phyloP scores from a whole-genome alignment of 2,888 invertebrate genomes.

The Gandaritis pyraliata region DNA sequence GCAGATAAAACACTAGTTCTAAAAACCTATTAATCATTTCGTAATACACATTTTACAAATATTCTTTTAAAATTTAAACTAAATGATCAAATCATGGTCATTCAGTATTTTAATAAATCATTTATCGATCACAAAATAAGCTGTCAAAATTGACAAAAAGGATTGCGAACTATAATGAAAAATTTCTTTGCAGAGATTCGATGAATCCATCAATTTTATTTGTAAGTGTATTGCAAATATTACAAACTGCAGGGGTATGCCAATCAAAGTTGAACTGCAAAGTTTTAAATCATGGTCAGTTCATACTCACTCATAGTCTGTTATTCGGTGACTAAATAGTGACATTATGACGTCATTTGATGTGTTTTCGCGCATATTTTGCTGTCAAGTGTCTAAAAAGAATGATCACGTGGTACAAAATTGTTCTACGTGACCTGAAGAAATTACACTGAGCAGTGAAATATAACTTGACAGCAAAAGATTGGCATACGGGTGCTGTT shows the following conservation, averaged over 20 bases:
- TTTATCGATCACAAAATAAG: slow-evolving; percentile 55
- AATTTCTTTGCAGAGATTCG: slow-evolving; percentile 54
- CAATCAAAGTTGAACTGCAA: no score
- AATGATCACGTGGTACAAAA: no score
- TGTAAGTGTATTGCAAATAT: slow-evolving; percentile 45
- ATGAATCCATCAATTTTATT: slow-evolving; percentile 75
- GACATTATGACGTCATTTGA: no score
- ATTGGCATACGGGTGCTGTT: no score
- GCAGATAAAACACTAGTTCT: background rate
- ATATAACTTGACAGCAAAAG: no score
- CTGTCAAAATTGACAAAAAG: slow-evolving; percentile 73
- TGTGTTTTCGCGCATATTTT: no score
- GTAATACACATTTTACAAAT: slow-evolving; percentile 22
- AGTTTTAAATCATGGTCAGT: no score
- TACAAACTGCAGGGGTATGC: slow-evolving; percentile 6
- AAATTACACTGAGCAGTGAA: no score
- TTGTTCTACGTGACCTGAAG: no score
- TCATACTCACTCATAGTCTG: no score
- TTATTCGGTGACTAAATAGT: no score
- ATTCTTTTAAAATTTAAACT: slow-evolving; percentile 9
- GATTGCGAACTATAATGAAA: slow-evolving; percentile 58
- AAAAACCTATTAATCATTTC: slow-evolving; percentile 27
- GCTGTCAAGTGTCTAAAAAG: no score
- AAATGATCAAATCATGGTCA: slow-evolving; percentile 38
- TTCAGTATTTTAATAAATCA: slow-evolving; percentile 62